A percentile compares a stretch with the other conserved stretches of the same genome.
These are phyloP conservation scores for Piaya cayana DNA, from an alignment of 2,113 vertebrate species.

Conservation along the genomic window DNA sequence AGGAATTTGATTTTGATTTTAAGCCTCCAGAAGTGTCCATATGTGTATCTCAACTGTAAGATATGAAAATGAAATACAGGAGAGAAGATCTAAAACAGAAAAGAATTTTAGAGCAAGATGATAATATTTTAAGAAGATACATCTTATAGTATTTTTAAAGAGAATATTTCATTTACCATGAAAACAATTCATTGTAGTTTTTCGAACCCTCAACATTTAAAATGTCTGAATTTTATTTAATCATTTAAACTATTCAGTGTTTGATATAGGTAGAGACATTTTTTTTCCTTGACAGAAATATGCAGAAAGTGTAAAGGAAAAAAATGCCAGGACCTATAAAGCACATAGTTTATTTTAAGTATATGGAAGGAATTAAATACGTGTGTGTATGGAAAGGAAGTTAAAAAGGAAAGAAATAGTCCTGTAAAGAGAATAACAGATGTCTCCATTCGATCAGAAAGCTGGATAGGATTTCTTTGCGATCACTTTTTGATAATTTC, in stretches of 20 bases:
- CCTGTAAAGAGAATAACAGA: background rate
- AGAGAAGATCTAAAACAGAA: background rate
- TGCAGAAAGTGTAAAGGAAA: background rate
- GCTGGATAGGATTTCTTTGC: background rate
- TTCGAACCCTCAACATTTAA: background rate
- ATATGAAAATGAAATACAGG: background rate
- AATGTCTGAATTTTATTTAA: background rate
- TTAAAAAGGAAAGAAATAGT: background rate
- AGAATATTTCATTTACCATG: background rate
- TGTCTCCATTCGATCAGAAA: background rate
- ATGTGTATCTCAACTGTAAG: background rate
- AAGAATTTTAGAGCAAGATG: background rate
- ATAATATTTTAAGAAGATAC: background rate
- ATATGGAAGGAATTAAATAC: background rate
- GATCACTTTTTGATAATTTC: background rate
- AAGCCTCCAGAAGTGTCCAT: slow-evolving; percentile 15
- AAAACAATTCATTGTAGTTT: background rate
- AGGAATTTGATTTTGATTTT: background rate
- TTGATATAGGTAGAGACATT: background rate
- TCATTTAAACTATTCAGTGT: background rate
- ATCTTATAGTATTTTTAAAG: background rate
- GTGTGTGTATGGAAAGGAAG: background rate
- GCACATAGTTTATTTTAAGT: background rate
- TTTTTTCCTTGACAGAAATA: background rate
- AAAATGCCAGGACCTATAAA: slow-evolving; percentile 1